Percentiles rank a stretch among this genome's conserved stretches.
These are phyloP conservation scores for Lysandra bellargus DNA, from an alignment of 2,888 invertebrate species.

Conservation along the genomic window DNA sequence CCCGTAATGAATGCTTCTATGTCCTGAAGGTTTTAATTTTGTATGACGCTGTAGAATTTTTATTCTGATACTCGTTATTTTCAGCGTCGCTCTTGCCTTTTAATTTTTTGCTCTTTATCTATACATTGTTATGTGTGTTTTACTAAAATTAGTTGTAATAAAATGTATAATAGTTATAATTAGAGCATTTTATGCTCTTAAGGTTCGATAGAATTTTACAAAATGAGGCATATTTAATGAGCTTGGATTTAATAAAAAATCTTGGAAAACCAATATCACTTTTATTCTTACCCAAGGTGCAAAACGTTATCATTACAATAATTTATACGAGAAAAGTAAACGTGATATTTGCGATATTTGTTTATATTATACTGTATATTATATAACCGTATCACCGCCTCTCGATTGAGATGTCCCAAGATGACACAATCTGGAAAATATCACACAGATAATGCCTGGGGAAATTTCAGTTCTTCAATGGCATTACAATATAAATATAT, in stretches of 20 bases:
- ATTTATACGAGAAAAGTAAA: not conserved
- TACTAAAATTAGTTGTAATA: too few species aligned
- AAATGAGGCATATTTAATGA: not conserved
- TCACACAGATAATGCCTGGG: conserved; percentile 23
- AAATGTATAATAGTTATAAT: too few species aligned
- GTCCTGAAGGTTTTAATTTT: conserved; percentile 32
- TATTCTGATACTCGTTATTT: not conserved
- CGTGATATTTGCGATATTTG: not conserved
- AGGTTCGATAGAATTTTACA: not conserved
- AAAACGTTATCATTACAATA: not conserved
- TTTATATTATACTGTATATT: not conserved
- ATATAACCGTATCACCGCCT: conserved; percentile 8
- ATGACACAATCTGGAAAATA: conserved; percentile 25
- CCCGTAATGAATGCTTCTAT: conserved; percentile 32
- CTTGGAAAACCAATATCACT: too few species aligned
- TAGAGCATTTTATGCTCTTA: not conserved
- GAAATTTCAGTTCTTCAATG: conserved; percentile 17
- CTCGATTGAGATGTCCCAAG: conserved; percentile 13
- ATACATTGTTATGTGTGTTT: not conserved
- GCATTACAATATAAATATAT: not conserved
- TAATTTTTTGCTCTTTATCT: not conserved
- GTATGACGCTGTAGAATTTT: conserved; percentile 28
- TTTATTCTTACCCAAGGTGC: not conserved
- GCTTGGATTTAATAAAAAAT: too few species aligned
- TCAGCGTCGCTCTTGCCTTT: not conserved